phyloP scores from a whole-genome alignment of 1,140 invertebrate species.

The Grapholita molesta region DNA sequence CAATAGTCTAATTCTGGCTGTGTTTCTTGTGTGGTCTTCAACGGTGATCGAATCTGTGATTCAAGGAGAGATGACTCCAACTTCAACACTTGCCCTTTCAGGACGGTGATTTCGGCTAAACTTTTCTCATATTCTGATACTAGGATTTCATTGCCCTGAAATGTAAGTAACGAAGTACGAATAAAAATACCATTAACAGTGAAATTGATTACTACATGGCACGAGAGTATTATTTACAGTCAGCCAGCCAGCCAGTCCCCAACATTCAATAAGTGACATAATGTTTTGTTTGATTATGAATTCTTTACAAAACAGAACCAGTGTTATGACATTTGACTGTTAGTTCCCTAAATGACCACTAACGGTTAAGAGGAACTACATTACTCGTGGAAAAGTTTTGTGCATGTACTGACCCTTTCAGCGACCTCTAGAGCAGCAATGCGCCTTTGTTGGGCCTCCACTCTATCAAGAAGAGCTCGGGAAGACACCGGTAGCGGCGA shows the following conservation, averaged over 20 bases:
- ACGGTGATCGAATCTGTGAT: constrained; percentile 53
- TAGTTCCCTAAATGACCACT: too few species aligned
- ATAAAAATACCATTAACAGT: too few species aligned
- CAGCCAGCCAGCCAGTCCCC: too few species aligned
- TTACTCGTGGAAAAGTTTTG: too few species aligned
- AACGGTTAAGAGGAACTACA: too few species aligned
- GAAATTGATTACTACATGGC: too few species aligned
- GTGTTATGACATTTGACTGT: too few species aligned
- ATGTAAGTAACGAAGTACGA: constrained; percentile 18
- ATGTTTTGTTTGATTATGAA: too few species aligned
- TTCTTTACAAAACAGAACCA: too few species aligned
- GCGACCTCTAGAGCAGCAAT: constrained; percentile 68
- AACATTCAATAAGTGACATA: too few species aligned
- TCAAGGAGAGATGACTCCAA: constrained; percentile 69
- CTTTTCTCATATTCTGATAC: constrained; percentile 68
- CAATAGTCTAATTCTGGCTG: constrained; percentile 64
- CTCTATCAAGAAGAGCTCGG: constrained; percentile 51
- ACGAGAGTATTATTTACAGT: too few species aligned
- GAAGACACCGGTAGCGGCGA: constrained; percentile 40
- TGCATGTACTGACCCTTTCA: constrained; percentile 51
- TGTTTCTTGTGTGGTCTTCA: constrained; percentile 33
- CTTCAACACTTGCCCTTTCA: constrained; percentile 68
- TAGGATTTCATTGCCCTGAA: constrained; percentile 66
- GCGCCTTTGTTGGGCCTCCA: constrained; percentile 67
- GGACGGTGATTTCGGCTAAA: constrained; percentile 63